Percentiles rank a stretch among this genome's conserved stretches.
Evolutionary conservation across 53 echinoderm and acorn worm species (phyloP).

Genomic region (Hippasteria phrygiana): DNA sequence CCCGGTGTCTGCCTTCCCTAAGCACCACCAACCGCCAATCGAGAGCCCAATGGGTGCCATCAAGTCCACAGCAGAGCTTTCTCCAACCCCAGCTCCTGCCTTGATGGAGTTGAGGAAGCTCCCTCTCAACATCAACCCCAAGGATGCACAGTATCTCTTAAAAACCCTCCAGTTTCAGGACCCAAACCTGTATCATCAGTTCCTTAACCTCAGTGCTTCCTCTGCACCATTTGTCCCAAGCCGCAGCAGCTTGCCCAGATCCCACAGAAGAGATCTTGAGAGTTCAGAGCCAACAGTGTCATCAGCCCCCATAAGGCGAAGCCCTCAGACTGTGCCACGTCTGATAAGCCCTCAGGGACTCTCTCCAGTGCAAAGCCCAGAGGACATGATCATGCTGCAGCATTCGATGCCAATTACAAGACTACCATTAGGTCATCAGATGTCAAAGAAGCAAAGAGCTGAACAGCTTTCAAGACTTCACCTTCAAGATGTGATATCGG

Average conservation of each 20-base stretch:
- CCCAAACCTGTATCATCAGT: slow-evolving; percentile 16
- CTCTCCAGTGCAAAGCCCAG: slow-evolving; percentile 23
- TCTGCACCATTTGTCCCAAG: slow-evolving; percentile 46
- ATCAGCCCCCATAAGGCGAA: slow-evolving; percentile 9
- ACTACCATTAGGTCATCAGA: neutral
- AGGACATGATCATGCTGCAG: slow-evolving; percentile 17
- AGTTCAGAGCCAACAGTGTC: slow-evolving; percentile 15
- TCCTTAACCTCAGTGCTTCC: slow-evolving; percentile 43
- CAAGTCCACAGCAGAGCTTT: slow-evolving; percentile 13
- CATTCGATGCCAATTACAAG: slow-evolving; percentile 15
- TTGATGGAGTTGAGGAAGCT: slow-evolving; percentile 55
- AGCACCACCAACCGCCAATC: neutral
- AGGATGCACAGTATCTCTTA: slow-evolving; percentile 32
- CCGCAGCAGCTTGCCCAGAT: slow-evolving; percentile 50
- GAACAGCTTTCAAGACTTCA: slow-evolving; percentile 38
- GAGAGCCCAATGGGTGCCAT: neutral
- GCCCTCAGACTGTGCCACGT: slow-evolving; percentile 15
- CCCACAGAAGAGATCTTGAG: slow-evolving; percentile 5
- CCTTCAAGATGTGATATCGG: slow-evolving; percentile 1
- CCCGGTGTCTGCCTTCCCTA: slow-evolving; percentile 8
- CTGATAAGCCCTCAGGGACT: slow-evolving; percentile 13
- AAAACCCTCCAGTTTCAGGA: slow-evolving; percentile 31
- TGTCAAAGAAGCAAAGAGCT: slow-evolving; percentile 11
- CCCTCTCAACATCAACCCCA: slow-evolving; percentile 19
- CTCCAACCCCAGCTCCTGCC: neutral